Evolutionary conservation across 2,888 invertebrate species (phyloP).

Genomic region (Drosophila prostipennis): DNA sequence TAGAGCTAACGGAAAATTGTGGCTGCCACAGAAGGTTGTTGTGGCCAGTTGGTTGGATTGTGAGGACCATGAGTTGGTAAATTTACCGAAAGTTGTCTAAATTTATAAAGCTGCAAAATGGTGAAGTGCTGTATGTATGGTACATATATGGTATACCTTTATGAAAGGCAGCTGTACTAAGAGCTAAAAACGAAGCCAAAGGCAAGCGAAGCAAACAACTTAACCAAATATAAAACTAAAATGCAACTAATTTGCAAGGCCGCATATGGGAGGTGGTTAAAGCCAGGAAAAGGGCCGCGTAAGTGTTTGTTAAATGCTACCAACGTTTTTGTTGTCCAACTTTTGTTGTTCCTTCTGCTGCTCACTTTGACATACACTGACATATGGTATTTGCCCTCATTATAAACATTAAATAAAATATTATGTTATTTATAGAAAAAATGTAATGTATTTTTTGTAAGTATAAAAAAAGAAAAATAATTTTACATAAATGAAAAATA

Average conservation of each 20-base stretch:
- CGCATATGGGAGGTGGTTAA: conserved; percentile 29
- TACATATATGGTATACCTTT: conserved; percentile 25
- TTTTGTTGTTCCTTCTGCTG: conserved; percentile 23
- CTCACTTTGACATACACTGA: conserved; percentile 38
- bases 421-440: neutral
- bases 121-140: neutral
- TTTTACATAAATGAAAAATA: too few species aligned
- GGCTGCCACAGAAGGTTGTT: conserved; percentile 45
- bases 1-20: conserved; percentile 53
- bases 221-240: conserved; percentile 59
- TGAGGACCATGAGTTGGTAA: conserved; percentile 50
- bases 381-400: neutral
- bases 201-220: conserved; percentile 34
- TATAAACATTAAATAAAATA: neutral
- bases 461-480: too few species aligned
- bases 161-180: conserved; percentile 2
- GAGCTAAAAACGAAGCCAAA: conserved; percentile 8
- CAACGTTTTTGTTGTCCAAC: conserved; percentile 24
- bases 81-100: conserved; percentile 47
- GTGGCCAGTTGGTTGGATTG: neutral
- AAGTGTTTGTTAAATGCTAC: conserved; percentile 32
- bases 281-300: conserved; percentile 18
- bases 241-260: conserved; percentile 67
- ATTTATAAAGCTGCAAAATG: conserved; percentile 55
- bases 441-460: too few species aligned